Base-by-base conservation (phyloP, 2,888 invertebrate genomes). In the Peribatodes rhomboidaria region DNA sequence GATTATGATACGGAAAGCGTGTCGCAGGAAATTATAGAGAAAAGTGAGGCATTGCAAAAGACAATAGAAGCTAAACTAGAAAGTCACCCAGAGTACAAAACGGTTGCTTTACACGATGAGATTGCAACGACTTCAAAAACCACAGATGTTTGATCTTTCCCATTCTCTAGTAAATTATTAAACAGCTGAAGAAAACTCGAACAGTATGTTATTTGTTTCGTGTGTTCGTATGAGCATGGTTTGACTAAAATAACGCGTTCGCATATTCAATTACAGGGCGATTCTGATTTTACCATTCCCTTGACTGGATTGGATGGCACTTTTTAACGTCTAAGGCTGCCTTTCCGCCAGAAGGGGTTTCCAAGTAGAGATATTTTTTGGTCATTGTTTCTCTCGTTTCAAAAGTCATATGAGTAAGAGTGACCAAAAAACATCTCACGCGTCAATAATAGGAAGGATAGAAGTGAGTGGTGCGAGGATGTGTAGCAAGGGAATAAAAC, bases 31-130 rank as follows among this genome's bases (percentile, higher is more conserved):
- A 86, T 93, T 52, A 84, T 87, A 49, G 87, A 86, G 63, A 92
- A 90, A 73, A 92, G 91, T 74, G 88, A 88, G 67, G 90, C 85
- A 44, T 73, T 92, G 35, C 87, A 90, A 70, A 92, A 88, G 76
- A 80, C 90, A 50, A 92, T 93, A 55, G 87, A 89, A 57, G 90
- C 89, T 0, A 92, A 89, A 79, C 81, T 92, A 71, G 90, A 89
- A 70, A 88, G 81, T 71, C 89, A 92, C 60, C 90, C 92, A 9
- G 92, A 93, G 70, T 92, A 92, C 76, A 92, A 90, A 76, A 84
- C 82, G 65, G 83, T 90, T 65, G 80, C 88, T 35, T 79, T 92
- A 74, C 87, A 88, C 56, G 84, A 87, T 47, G 88, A 90, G 74
- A 82, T 84, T 60, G 77, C 83, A 49, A 82, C 84, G 37, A 76